These are phyloP conservation scores for Hyaena hyaena DNA, from an alignment of 2,113 vertebrate species.

Conservation along the genomic window DNA sequence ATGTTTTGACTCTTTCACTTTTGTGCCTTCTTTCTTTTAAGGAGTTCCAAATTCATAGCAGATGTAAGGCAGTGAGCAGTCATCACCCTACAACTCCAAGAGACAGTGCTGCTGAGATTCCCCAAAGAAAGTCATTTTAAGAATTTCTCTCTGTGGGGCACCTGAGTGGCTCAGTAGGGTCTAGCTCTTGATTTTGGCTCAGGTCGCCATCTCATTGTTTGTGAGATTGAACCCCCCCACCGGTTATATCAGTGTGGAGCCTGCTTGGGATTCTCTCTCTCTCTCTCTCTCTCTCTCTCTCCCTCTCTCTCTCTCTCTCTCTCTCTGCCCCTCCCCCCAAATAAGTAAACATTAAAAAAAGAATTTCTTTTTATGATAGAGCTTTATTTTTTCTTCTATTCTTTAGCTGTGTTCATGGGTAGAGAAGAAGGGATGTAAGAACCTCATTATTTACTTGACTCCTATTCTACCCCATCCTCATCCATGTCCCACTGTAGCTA, in stretches of 20 bases:
- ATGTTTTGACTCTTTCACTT: neutral
- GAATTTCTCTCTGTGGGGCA: neutral
- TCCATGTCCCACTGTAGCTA: fast-evolving
- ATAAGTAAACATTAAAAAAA: too few relatives aligned
- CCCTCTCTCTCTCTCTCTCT: too few relatives aligned
- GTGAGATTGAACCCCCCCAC: too few relatives aligned
- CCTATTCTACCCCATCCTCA: neutral
- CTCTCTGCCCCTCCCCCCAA: too few relatives aligned
- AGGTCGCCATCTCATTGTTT: too few relatives aligned
- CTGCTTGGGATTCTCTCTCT: too few relatives aligned
- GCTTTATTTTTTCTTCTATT: neutral
- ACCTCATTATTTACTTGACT: neutral
- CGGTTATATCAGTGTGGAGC: too few relatives aligned
- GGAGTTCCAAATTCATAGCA: neutral
- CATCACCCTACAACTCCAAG: neutral
- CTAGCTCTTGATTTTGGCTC: too few relatives aligned
- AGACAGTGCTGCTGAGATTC: neutral
- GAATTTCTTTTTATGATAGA: neutral
- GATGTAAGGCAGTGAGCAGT: neutral
- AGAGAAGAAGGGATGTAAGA: neutral
- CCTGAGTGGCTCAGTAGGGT: too few relatives aligned
- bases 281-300: too few relatives aligned
- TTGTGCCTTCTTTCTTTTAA: neutral
- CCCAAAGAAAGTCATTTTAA: neutral
- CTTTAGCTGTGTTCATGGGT: neutral